phyloP scores from a whole-genome alignment of 2,797 vertebrate genomes.

The Pseudomugil tenellus region DNA sequence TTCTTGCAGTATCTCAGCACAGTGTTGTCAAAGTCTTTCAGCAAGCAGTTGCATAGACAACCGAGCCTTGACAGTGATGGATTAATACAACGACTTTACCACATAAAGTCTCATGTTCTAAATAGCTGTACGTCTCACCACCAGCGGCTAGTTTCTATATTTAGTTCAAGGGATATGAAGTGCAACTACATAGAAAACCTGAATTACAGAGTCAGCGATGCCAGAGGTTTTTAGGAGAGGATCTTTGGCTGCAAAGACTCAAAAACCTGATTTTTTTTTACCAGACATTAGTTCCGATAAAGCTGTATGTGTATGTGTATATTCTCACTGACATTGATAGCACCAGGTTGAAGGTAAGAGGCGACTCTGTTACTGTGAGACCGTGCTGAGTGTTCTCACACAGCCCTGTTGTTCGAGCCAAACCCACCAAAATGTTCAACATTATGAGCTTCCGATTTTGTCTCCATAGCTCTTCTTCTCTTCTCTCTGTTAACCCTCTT shows the following conservation, averaged over 20 bases:
- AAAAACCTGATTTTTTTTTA: too few relatives aligned
- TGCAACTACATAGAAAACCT: conserved; percentile 37
- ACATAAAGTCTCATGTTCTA: conserved; percentile 39
- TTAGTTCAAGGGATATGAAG: conserved; percentile 58
- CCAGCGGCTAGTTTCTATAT: conserved; percentile 53
- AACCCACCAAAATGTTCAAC: conserved; percentile 37
- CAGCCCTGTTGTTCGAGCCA: conserved; percentile 48
- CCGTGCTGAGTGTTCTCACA: conserved; percentile 58
- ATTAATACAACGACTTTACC: conserved; percentile 45
- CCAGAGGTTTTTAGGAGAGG: conserved; percentile 25
- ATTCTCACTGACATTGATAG: conserved; percentile 34
- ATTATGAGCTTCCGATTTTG: conserved; percentile 13
- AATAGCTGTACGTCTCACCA: conserved; percentile 55
- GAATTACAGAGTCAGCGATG: conserved; percentile 33
- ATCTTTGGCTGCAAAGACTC: conserved; percentile 25
- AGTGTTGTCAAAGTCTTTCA: conserved; percentile 45
- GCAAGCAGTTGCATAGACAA: conserved; percentile 53
- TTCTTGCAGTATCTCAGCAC: conserved; percentile 13
- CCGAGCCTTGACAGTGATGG: conserved; percentile 52
- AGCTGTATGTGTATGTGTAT: conserved; percentile 12
- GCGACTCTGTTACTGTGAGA: conserved; percentile 61
- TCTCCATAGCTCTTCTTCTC: conserved; percentile 15
- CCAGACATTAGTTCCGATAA: too few relatives aligned
- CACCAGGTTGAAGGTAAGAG: conserved; percentile 34
- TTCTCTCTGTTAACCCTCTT: background rate